Conservation (phyloP, 2,888 invertebrate genomes). For the Netelia inedita region DNA sequence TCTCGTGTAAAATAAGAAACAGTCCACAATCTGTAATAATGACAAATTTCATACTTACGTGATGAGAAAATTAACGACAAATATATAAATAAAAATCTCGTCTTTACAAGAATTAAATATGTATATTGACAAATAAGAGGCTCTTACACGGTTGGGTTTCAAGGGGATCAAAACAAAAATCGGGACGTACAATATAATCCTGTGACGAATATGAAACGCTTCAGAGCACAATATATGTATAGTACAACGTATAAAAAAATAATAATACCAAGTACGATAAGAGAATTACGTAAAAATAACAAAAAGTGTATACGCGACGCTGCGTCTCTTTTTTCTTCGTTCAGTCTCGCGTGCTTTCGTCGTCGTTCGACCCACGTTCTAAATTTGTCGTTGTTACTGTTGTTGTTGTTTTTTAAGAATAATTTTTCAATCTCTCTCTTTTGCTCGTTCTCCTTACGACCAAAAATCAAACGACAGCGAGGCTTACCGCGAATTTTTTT, state of each 20-base stretch:
- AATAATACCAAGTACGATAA: conserved; percentile 64
- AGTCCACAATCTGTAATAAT: too few species aligned
- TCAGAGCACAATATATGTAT: conserved; percentile 71
- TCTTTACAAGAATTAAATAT: conserved; percentile 72
- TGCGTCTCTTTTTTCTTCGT: conserved; percentile 1
- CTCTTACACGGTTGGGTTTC: conserved; percentile 62
- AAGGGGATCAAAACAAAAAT: conserved; percentile 9
- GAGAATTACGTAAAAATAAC: conserved; percentile 68
- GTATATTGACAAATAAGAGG: conserved; percentile 70
- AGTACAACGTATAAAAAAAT: conserved; percentile 77
- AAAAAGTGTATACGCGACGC: conserved; percentile 72
- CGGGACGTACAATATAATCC: conserved; percentile 39
- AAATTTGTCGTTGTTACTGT: conserved; percentile 1
- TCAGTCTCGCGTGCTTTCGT: conserved; percentile 13
- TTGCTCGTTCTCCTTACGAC: too few species aligned
- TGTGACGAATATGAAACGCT: conserved; percentile 58
- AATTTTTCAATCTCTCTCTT: neutral
- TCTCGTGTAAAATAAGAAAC: too few species aligned
- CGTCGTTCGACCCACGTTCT: neutral
- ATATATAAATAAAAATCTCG: neutral
- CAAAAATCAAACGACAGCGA: too few species aligned
- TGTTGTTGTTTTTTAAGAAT: neutral
- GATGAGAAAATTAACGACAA: too few species aligned
- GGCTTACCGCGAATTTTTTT: too few species aligned
- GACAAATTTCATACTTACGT: too few species aligned